Percentiles rank a stretch among this genome's conserved stretches.
phyloP scores from a whole-genome alignment of 2,113 vertebrate species.

The Mormyrus iriodes region DNA sequence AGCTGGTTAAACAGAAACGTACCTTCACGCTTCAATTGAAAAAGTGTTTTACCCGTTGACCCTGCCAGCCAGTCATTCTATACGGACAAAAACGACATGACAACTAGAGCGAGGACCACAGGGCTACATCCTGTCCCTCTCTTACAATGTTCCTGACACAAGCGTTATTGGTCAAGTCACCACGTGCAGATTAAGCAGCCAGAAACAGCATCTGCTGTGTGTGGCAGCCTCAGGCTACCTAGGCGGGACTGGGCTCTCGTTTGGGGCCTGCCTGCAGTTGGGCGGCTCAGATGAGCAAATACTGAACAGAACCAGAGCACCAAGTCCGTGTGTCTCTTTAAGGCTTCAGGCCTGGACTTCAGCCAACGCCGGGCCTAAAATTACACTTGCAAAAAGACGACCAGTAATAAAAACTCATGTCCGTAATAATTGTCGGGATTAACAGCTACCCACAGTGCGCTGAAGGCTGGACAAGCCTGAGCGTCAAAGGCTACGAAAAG shows the following conservation, averaged over 20 bases:
- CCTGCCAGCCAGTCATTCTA: not conserved
- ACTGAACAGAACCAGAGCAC: slow-evolving; percentile 24
- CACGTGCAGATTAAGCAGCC: not conserved
- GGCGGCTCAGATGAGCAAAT: not conserved
- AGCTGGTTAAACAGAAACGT: slow-evolving; percentile 20
- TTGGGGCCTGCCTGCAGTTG: not conserved
- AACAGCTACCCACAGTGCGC: slow-evolving; percentile 10
- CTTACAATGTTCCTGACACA: not conserved
- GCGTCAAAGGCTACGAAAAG: slow-evolving; percentile 13
- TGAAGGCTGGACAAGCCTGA: slow-evolving; percentile 43
- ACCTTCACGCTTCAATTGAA: slow-evolving; percentile 31
- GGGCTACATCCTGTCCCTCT: not conserved
- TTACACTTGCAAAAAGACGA: not conserved
- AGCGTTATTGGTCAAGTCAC: not conserved
- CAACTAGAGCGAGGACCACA: not conserved
- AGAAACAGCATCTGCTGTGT: not conserved
- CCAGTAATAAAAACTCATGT: not conserved
- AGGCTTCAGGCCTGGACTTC: slow-evolving; percentile 46
- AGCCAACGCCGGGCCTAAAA: slow-evolving; percentile 21
- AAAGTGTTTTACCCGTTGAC: slow-evolving; percentile 19
- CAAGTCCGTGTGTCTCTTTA: slow-evolving; percentile 40
- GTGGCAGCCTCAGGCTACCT: not conserved
- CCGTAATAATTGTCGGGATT: slow-evolving; percentile 9
- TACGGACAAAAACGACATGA: not conserved
- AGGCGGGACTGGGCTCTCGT: not conserved